These are phyloP conservation scores for Takifugu ocellatus DNA, from an alignment of 2,797 vertebrate genomes.

Conservation along the genomic window DNA sequence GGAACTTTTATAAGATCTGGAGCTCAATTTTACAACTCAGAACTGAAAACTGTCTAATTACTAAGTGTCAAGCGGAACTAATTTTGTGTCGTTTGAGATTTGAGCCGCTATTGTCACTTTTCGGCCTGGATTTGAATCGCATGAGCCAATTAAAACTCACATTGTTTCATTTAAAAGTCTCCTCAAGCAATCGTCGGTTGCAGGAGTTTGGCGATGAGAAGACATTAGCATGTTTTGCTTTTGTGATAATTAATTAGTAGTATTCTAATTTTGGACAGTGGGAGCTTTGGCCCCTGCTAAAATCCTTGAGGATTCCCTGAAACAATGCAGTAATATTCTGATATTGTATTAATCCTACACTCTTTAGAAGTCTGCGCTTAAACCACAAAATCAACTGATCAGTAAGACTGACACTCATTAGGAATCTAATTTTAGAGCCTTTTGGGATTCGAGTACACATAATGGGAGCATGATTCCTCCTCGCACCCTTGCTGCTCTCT, in stretches of 20 bases:
- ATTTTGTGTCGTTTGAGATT: too few species aligned
- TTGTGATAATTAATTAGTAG: background rate
- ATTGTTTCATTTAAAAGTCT: slow-evolving; percentile 42
- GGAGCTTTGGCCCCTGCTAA: background rate
- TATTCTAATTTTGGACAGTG: slow-evolving; percentile 8
- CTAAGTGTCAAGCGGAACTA: too few species aligned
- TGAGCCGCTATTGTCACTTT: slow-evolving; percentile 7
- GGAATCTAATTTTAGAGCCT: slow-evolving; percentile 58
- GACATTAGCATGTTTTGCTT: slow-evolving; percentile 8
- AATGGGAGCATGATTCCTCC: slow-evolving; percentile 34
- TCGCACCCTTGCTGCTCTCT: slow-evolving; percentile 4
- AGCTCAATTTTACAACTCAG: too few species aligned
- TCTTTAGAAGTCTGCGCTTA: slow-evolving; percentile 34
- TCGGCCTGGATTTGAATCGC: too few species aligned
- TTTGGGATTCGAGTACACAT: slow-evolving; percentile 32
- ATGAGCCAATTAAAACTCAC: slow-evolving; percentile 38
- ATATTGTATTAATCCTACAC: slow-evolving; percentile 15
- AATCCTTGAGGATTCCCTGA: slow-evolving; percentile 4
- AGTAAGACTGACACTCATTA: slow-evolving; percentile 54
- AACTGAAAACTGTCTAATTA: too few species aligned
- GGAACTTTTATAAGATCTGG: too few species aligned
- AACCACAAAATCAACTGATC: slow-evolving; percentile 53
- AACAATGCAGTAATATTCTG: slow-evolving; percentile 8
- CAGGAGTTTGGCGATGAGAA: slow-evolving; percentile 9
- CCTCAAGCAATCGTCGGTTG: slow-evolving; percentile 21